These are phyloP conservation scores for Salvator merianae DNA, from an alignment of 2,113 vertebrate species.

Conservation along the genomic window DNA sequence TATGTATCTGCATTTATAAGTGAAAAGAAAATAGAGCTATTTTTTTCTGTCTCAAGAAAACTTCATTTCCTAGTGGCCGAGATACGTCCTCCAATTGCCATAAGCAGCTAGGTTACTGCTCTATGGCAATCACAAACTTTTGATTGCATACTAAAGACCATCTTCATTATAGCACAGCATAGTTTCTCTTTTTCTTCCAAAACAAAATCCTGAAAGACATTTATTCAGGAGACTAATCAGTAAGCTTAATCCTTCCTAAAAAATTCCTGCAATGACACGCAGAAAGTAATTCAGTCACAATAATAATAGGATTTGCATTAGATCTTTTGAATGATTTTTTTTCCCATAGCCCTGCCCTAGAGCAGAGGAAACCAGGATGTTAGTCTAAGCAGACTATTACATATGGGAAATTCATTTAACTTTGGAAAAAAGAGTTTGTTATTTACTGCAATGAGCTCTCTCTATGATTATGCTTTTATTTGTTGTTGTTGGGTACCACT, in stretches of 20 bases:
- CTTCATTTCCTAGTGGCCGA: background rate
- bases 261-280: background rate
- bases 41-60: background rate
- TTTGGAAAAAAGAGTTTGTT: background rate
- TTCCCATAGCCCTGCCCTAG: background rate
- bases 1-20: too few species aligned
- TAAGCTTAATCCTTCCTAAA: background rate
- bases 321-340: background rate
- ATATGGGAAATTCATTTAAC: slow-evolving; percentile 17
- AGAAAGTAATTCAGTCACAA: slow-evolving; percentile 1
- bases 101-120: background rate
- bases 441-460: background rate
- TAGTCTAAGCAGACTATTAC: background rate
- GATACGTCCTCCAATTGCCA: background rate
- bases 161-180: background rate
- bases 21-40: background rate
- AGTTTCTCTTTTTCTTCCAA: background rate
- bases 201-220: background rate
- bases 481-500: too few species aligned
- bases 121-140: background rate
- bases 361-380: slow-evolving; percentile 6
- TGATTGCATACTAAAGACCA: accelerated
- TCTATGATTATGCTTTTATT: background rate
- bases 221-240: background rate
- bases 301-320: background rate